Evolutionary conservation across 2,113 vertebrate species (phyloP).

Genomic region (Seriola dumerili): DNA sequence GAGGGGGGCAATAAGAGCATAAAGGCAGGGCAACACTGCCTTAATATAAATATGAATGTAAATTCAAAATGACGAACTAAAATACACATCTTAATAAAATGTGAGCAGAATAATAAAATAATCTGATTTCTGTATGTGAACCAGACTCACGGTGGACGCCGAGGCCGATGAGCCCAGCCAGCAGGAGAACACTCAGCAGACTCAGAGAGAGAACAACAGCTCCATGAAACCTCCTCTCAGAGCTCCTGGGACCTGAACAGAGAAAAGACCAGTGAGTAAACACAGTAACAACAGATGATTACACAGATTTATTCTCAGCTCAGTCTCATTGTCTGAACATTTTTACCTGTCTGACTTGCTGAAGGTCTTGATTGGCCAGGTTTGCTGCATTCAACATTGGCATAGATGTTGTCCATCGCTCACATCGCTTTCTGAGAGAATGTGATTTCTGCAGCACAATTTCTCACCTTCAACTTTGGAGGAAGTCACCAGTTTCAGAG

Average conservation of each 20-base stretch:
- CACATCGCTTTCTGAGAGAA: not conserved
- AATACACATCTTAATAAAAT: not conserved
- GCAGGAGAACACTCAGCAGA: conserved; percentile 35
- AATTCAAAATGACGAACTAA: not conserved
- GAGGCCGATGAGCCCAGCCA: conserved; percentile 35
- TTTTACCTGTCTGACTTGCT: not conserved
- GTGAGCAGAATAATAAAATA: no score
- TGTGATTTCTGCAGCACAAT: no score
- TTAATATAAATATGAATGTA: no score
- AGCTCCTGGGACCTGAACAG: not conserved
- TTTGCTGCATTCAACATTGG: not conserved
- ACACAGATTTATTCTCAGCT: not conserved
- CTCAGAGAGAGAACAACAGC: conserved; percentile 14
- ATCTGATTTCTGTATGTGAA: not conserved
- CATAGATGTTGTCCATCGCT: conserved; percentile 36
- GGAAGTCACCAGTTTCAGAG: no score
- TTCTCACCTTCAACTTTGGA: no score
- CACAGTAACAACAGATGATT: not conserved
- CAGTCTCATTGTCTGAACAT: not conserved
- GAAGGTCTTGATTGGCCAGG: not conserved
- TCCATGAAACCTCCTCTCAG: not conserved
- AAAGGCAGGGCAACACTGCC: not conserved
- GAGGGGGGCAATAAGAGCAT: not conserved
- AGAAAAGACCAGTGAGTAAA: not conserved
- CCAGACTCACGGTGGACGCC: conserved; percentile 30